Conservation (phyloP, 2,888 invertebrate species). For the Taphrorychus bicolor region DNA sequence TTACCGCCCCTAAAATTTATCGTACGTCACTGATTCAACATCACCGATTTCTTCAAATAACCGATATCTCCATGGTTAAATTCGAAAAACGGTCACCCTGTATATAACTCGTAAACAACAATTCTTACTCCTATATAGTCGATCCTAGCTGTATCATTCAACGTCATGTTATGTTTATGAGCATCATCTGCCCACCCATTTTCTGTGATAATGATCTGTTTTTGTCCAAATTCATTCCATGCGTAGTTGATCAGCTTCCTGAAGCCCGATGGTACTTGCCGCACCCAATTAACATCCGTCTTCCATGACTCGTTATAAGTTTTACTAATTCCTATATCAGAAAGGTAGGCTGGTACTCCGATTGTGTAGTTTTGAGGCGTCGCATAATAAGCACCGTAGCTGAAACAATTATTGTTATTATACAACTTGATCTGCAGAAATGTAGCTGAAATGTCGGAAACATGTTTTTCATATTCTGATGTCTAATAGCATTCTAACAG, state of each 20-base stretch:
- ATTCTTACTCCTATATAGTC: constrained; percentile 1
- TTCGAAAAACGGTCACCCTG: no score
- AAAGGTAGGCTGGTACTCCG: constrained; percentile 2
- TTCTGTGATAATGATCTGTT: constrained; percentile 33
- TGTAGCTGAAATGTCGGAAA: no score
- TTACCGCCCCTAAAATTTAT: no score
- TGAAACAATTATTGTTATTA: constrained; percentile 9
- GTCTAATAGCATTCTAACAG: no score
- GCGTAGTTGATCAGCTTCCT: constrained; percentile 32
- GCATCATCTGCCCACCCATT: constrained; percentile 37
- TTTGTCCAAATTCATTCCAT: constrained; percentile 17
- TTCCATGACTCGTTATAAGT: constrained; percentile 20
- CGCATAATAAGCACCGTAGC: constrained; percentile 26
- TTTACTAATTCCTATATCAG: constrained; percentile 22
- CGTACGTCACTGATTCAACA: no score
- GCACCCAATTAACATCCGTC: constrained; percentile 22
- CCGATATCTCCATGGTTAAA: no score
- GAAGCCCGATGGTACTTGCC: constrained; percentile 33
- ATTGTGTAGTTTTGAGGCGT: constrained; percentile 17
- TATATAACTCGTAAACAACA: no score
- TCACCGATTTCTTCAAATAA: no score
- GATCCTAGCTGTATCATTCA: constrained; percentile 30
- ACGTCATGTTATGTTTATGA: no score
- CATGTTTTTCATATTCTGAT: no score
- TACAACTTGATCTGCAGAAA: no score